Evolutionary conservation across 2,888 invertebrate species (phyloP), one percentile per base, ranked within the genome.

Genomic region (Phengaris arion): DNA sequence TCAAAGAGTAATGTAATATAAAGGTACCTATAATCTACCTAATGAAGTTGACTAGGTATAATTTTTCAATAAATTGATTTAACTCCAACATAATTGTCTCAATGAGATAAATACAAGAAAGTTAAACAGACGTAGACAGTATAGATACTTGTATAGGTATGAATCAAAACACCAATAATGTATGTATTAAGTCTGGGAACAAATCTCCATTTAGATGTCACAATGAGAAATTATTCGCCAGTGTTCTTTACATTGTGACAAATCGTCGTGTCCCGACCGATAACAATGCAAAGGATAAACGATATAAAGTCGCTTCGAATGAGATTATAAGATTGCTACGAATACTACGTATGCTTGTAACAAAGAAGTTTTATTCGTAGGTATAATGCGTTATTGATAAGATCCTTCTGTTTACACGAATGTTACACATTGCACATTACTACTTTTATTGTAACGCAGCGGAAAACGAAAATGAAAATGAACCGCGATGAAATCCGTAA

Each of bases 181-280:
- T 69, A 69, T 69, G 48, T 69, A 15, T 46, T 69, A 48, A 69
- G 69, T 22, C 35, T 51, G 70, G 48, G 70, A 70, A 48, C 70
- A 51, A 48, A 70, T 70, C 70, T 54, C 72, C 72, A 54, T 70
- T 70, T 70, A 70, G 51, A 70, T 70, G 70, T 70, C 70, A 70
- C 70, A 22, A 51, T 70, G 70, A 70, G 70, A 70, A 70, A 70
- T 70, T 70, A 70, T 51, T 70, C 70, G 48, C 72, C 52, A 52
- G 72, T 72, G 54, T 72, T 72, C 72, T 72, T 72, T 72, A 54
- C 72, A 52, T 52, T 52, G 72, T 72, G 72, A 72, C 72, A 72
- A 72, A 72, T 72, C 35, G 72, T 72, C n/a, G 35, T 54, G 22
- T 35, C 64, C 64, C 64, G 2, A 13, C 72, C 72, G 72, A 54